Percentiles rank a stretch among this genome's conserved stretches.
Evolutionary conservation across 2,888 invertebrate genomes (phyloP).

Genomic region (Cryptocephalus moraei): DNA sequence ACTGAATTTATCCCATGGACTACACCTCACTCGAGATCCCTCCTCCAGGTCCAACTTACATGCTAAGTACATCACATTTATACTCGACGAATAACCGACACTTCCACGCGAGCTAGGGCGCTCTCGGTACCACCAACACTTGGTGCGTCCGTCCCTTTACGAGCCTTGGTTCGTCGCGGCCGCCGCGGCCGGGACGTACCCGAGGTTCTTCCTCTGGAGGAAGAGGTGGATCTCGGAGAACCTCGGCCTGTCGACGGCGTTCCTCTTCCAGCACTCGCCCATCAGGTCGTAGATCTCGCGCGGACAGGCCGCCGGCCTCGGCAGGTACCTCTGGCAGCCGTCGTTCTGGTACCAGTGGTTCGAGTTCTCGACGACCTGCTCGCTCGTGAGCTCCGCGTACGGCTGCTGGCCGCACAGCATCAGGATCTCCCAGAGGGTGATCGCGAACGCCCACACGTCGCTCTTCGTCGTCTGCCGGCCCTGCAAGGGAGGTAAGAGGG

Average conservation of each 20-base stretch:
- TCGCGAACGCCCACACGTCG: conserved; percentile 87
- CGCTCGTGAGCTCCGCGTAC: conserved; percentile 70
- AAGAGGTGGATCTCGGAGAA: conserved; percentile 85
- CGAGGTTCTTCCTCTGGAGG: conserved; percentile 60
- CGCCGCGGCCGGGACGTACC: conserved; percentile 44
- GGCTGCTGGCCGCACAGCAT: conserved; percentile 72
- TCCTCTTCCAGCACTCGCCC: conserved; percentile 84
- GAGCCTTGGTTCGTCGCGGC: too few relatives aligned
- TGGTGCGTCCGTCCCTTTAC: background rate
- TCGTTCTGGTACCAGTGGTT: conserved; percentile 42
- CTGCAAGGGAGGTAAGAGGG: conserved; percentile 41
- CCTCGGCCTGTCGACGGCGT: conserved; percentile 68
- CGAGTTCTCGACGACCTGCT: conserved; percentile 60
- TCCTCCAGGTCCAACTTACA: too few relatives aligned
- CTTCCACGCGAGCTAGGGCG: too few relatives aligned
- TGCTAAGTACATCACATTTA: conserved; percentile 9
- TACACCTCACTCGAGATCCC: too few relatives aligned
- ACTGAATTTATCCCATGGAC: too few relatives aligned
- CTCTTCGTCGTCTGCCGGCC: conserved; percentile 79
- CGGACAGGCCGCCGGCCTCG: conserved; percentile 67
- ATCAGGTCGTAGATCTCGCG: conserved; percentile 84
- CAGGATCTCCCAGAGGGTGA: conserved; percentile 83
- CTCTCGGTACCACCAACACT: background rate
- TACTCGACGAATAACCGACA: conserved; percentile 2
- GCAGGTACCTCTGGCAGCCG: conserved; percentile 44